Base-by-base conservation (phyloP, 1,140 invertebrate species). In the Eufriesea mexicana region DNA sequence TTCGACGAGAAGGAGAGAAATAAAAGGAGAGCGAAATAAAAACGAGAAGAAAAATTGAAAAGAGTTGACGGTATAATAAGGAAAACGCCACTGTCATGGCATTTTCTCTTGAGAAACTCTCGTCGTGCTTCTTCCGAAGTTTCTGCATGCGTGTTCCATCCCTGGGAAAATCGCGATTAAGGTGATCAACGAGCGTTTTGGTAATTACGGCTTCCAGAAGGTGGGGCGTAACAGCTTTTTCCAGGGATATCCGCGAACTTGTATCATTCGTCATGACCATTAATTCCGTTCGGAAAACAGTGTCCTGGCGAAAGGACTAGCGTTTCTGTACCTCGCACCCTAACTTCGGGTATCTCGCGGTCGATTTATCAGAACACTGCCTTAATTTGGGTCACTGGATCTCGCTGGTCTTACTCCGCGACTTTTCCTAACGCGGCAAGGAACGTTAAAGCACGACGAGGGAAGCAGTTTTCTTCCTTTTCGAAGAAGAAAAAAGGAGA, bases 341-440 rank as follows among this genome's bases (percentile, higher is more conserved):
- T 66, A 49, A 66, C 59, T 75, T 42, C 51, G 51, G 62, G 35
- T 76, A 81, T 57, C 59, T 66, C 45, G 42, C 71, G 51, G 45
- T 49, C 54, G 79, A 81, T 81, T 81, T 76, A 76, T 81, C 72
- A 28, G 25, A 75, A 67, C 54, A 51, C 51, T 23, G 25, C 9
- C 18, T 67, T 81, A 66, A 81, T 76, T 81, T 42, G 57, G 61
- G 51, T 75, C 62, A 42, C 9, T 12, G 35, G 20, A 45, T 73
- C n/a, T n/a, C 6, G 12, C 14, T 5, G 47, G n/a, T 55, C 71
- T 55, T 47, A 10, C 10, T 62, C 28, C 14, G 10, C 59, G 47
- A 74, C 49, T 80, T 74, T 80, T 8, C 7, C 5, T 16, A 28
- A 42, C 20, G 18, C 0, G 16, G n/a, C 35, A 72, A 71, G 42